A percentile compares a stretch with the other conserved stretches of the same genome.
These are phyloP conservation scores for Pygocentrus nattereri DNA, from an alignment of 2,797 vertebrate genomes.

Conservation along the genomic window DNA sequence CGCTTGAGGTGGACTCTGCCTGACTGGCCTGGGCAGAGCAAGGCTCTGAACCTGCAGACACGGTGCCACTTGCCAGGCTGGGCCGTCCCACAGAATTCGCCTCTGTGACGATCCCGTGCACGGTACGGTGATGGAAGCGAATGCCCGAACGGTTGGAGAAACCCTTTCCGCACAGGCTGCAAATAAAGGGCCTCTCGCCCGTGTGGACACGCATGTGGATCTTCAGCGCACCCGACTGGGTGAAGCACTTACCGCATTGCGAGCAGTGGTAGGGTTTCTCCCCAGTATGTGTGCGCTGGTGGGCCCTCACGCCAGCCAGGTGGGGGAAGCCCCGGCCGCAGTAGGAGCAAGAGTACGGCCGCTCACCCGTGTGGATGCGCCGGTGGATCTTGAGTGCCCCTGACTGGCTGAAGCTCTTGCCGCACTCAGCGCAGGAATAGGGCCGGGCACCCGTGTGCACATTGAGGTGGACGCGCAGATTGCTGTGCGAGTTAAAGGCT, in stretches of 20 bases:
- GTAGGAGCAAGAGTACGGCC: conserved; percentile 80
- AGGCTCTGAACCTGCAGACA: background rate
- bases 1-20: background rate
- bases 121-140: conserved; percentile 81
- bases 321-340: conserved; percentile 83
- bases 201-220: conserved; percentile 84
- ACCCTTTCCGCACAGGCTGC: conserved; percentile 78
- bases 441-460: conserved; percentile 83
- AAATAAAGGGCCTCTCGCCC: conserved; percentile 81
- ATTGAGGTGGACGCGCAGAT: conserved; percentile 84
- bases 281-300: conserved; percentile 83
- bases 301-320: conserved; percentile 81
- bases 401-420: conserved; percentile 84
- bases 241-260: conserved; percentile 84
- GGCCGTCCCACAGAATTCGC: conserved; percentile 60
- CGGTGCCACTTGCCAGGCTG: conserved; percentile 26
- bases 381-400: conserved; percentile 83
- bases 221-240: conserved; percentile 84
- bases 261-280: conserved; percentile 83
- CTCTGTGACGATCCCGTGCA: conserved; percentile 74
- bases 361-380: conserved; percentile 82
- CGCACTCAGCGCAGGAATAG: conserved; percentile 79
- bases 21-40: conserved; percentile 30
- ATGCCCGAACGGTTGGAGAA: conserved; percentile 83
- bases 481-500: conserved; percentile 84